These are phyloP conservation scores for Ancistrus triradiatus DNA, from an alignment of 2,113 vertebrate species.

Conservation along the genomic window DNA sequence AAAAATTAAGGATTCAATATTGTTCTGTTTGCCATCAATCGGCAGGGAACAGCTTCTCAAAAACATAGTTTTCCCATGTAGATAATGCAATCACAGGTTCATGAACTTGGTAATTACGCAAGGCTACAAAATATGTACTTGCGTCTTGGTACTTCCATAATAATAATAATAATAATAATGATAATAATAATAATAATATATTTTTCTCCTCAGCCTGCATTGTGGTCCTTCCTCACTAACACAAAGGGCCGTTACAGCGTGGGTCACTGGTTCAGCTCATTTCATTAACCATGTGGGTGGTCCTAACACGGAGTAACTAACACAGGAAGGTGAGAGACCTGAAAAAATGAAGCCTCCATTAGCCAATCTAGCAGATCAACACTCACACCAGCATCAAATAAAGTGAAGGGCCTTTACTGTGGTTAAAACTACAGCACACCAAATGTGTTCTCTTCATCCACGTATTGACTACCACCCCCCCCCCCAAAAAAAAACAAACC, in stretches of 20 bases:
- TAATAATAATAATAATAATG: no score
- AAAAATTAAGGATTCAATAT: no score
- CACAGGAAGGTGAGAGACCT: conserved; percentile 36
- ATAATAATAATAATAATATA: not conserved
- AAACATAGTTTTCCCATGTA: not conserved
- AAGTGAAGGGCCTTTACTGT: not conserved
- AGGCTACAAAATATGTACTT: no score
- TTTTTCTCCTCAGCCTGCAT: conserved; percentile 10
- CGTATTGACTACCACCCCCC: no score
- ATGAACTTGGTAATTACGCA: not conserved
- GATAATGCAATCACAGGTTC: not conserved
- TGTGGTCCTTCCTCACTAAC: conserved; percentile 26
- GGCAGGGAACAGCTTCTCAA: no score
- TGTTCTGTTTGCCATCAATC: no score
- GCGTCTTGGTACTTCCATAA: no score
- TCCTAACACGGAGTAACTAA: conserved; percentile 32
- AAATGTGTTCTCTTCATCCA: not conserved
- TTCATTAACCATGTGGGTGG: conserved; percentile 45
- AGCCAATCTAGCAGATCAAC: conserved; percentile 38
- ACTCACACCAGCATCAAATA: conserved; percentile 13
- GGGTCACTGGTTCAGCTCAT: conserved; percentile 42
- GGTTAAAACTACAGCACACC: not conserved
- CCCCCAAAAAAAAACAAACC: no score
- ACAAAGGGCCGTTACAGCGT: conserved; percentile 33
- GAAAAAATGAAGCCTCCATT: conserved; percentile 37